Conservation (phyloP, 2,797 vertebrate species). For the Thaleichthys pacificus region DNA sequence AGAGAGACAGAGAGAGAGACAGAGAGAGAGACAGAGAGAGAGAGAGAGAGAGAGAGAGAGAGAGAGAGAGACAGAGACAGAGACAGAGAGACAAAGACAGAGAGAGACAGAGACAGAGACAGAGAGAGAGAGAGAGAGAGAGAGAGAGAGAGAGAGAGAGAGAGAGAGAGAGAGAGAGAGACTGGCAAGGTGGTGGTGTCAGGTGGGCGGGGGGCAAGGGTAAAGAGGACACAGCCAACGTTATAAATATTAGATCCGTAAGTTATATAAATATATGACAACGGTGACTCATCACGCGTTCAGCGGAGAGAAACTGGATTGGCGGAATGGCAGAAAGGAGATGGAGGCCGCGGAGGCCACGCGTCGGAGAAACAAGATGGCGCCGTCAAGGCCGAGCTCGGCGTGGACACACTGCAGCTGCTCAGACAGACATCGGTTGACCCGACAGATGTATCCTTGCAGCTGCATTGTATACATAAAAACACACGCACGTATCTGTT, state of each 20-base stretch:
- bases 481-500: background rate
- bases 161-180: too few species aligned
- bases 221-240: slow-evolving; percentile 8
- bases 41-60: too few species aligned
- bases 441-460: background rate
- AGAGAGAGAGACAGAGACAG: too few species aligned
- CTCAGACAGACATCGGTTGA: too few species aligned
- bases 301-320: slow-evolving; percentile 13
- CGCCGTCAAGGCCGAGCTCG: too few species aligned
- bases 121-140: too few species aligned
- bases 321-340: slow-evolving; percentile 1
- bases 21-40: too few species aligned
- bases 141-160: too few species aligned
- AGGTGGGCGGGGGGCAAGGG: background rate
- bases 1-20: too few species aligned
- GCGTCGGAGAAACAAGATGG: background rate
- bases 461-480: background rate
- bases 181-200: background rate
- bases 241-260: slow-evolving; percentile 22
- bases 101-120: too few species aligned
- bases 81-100: too few species aligned
- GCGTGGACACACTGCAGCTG: too few species aligned
- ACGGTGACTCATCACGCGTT: slow-evolving; percentile 29
- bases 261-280: slow-evolving; percentile 12
- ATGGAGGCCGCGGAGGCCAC: slow-evolving; percentile 6